Evolutionary conservation across 2,113 vertebrate genomes (phyloP), one percentile per base, ranked within the genome.

Genomic region (Stegastes partitus): DNA sequence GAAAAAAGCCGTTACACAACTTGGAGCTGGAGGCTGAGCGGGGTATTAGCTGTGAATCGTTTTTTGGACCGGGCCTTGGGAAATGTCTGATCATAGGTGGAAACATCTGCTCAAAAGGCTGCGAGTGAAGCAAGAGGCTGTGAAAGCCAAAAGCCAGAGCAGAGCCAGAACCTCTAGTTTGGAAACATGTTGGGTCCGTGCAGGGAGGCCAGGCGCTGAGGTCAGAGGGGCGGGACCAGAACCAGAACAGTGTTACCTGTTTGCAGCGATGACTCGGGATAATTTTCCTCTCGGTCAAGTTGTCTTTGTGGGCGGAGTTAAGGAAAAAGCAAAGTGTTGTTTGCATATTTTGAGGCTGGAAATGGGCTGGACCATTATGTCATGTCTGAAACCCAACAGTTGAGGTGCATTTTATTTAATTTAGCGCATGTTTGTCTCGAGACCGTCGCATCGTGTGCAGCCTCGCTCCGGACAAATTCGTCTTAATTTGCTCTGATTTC

Each of bases 61-160:
- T 76, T 73, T 88, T 82, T 92, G 89, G 89, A 91, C 16, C 54
- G 0, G 23, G 63, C 64, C 11, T 61, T 66, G 75, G 92, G 90
- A 93, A 93, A 91, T 64, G 79, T 84, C 31, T 21, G 83, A 81
- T 93, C 92, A 93, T 89, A 65, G 84, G 80, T 90, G 90, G 90
- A 92, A 92, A 92, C 81, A 86, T 92, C 70, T 89, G 83, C 78
- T 88, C 63, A 69, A 45, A 87, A 67, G 74, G 61, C 81, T 8
- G 66, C 51, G 77, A 83, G 71, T 69, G 53, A 81, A 85, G 82
- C 75, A 65, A 65, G 54, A 63, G 71, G 73, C 79, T 25, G 3
- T 68, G 74, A 62, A 69, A 74, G 79, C 81, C 77, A 69, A 71
- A n/a, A 81, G 18, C 28, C 31, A 44, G 58, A 58, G 3, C 55